Conservation (phyloP, 2,888 invertebrate species). For the Patella pellucida region DNA sequence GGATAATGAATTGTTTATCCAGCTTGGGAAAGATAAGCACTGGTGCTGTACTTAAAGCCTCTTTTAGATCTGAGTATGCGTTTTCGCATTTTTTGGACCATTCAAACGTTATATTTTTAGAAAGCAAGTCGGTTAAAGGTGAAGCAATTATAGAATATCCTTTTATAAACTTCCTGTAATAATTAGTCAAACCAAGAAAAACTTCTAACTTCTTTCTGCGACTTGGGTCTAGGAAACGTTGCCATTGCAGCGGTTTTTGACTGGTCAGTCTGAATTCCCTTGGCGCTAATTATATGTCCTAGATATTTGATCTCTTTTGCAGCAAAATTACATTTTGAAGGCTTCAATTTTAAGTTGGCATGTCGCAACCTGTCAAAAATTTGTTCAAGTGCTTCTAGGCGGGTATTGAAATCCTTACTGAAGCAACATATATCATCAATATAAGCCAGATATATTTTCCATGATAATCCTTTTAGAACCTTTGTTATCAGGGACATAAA, state of each 20-base stretch:
- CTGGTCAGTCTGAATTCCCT: conserved; percentile 33
- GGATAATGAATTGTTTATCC: conserved; percentile 29
- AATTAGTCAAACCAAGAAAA: conserved; percentile 35
- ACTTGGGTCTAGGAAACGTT: conserved; percentile 27
- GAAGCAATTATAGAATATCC: conserved; percentile 33
- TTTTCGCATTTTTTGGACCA: conserved; percentile 35
- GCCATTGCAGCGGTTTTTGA: conserved; percentile 27
- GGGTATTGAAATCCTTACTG: conserved; percentile 31
- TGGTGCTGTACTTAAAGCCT: conserved; percentile 28
- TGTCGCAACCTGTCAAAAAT: conserved; percentile 34
- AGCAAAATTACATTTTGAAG: conserved; percentile 40
- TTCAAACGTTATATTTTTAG: conserved; percentile 29
- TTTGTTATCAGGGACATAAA: conserved; percentile 35
- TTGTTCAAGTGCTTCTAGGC: conserved; percentile 29
- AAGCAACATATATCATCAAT: conserved; percentile 43
- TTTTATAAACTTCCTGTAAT: conserved; percentile 36
- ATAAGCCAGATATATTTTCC: conserved; percentile 40
- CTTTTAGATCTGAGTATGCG: conserved; percentile 31
- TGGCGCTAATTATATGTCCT: conserved; percentile 36
- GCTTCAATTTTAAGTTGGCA: conserved; percentile 36
- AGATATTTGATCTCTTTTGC: conserved; percentile 31
- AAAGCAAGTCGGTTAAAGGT: conserved; percentile 34
- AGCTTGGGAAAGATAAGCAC: conserved; percentile 38
- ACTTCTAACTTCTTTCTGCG: conserved; percentile 26
- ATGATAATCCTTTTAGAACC: conserved; percentile 37